Conservation (phyloP, 1,140 invertebrate genomes). For the Mamestra configurata region DNA sequence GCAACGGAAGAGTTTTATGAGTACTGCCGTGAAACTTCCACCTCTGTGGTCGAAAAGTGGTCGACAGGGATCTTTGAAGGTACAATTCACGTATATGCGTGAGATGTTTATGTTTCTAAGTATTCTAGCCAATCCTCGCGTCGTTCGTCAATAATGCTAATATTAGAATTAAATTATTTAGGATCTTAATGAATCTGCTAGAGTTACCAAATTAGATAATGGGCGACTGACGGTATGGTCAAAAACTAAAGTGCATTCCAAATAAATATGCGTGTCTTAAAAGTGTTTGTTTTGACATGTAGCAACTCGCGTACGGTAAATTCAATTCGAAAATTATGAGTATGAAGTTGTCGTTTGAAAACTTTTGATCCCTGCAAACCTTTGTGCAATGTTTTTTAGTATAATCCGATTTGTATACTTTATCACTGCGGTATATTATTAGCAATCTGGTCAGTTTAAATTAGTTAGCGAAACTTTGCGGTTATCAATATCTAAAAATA, state of each 20-base stretch:
- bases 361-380: no score
- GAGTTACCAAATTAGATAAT: constrained; percentile 18
- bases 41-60: no score
- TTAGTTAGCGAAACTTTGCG: no score
- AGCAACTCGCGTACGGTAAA: background rate
- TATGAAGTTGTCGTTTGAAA: background rate
- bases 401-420: no score
- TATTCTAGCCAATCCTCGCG: constrained; percentile 5
- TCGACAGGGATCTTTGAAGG: no score
- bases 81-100: no score
- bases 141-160: background rate
- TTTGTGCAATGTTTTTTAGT: no score
- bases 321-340: background rate
- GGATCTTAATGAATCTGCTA: constrained; percentile 22
- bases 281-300: background rate
- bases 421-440: background rate
- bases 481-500: no score
- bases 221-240: background rate
- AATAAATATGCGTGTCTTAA: background rate
- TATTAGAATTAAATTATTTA: constrained; percentile 4
- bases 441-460: no score
- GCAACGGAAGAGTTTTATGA: no score
- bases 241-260: background rate
- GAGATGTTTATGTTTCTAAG: background rate
- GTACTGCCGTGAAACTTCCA: no score